Conservation (phyloP, 2,888 invertebrate species). For the Drosophila paracracens region DNA sequence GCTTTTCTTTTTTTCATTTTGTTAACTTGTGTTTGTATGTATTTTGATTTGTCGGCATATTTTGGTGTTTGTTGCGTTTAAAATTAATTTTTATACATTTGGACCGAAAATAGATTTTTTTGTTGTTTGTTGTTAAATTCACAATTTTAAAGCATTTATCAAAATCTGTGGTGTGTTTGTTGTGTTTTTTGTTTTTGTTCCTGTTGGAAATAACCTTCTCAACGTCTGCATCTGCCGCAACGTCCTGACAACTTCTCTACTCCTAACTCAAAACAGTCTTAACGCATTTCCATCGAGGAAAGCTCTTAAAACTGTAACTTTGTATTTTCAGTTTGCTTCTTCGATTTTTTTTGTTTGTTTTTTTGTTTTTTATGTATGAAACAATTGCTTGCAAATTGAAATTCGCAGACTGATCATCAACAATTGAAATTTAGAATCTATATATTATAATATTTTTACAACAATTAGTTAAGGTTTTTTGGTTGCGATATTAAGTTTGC, state of each 20-base stretch:
- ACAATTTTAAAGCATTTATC: conserved; percentile 63
- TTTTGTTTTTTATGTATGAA: conserved; percentile 33
- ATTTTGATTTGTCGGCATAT: conserved; percentile 56
- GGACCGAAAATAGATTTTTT: conserved; percentile 66
- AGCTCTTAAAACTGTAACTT: conserved; percentile 41
- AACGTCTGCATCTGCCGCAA: conserved; percentile 45
- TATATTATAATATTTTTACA: conserved; percentile 65
- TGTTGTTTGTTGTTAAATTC: conserved; percentile 27
- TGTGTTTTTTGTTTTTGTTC: conserved; percentile 34
- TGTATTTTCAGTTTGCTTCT: conserved; percentile 31
- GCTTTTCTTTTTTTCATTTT: conserved; percentile 37
- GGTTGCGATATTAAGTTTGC: conserved; percentile 62
- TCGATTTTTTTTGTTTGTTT: conserved; percentile 11
- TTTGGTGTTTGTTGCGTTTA: conserved; percentile 51
- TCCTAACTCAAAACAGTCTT: conserved; percentile 71
- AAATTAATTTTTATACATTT: conserved; percentile 66
- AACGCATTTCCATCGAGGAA: conserved; percentile 25
- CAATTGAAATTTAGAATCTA: conserved; percentile 72
- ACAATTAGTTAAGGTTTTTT: conserved; percentile 69
- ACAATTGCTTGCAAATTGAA: conserved; percentile 53
- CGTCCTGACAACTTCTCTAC: conserved; percentile 46
- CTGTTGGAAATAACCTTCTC: conserved; percentile 70
- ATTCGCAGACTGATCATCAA: conserved; percentile 72
- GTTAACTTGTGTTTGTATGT: conserved; percentile 55
- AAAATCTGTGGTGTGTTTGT: conserved; percentile 51